Percentiles rank a stretch among this genome's conserved stretches.
Evolutionary conservation across 1,140 invertebrate genomes (phyloP).

Genomic region (Leptonema lineaticorne): DNA sequence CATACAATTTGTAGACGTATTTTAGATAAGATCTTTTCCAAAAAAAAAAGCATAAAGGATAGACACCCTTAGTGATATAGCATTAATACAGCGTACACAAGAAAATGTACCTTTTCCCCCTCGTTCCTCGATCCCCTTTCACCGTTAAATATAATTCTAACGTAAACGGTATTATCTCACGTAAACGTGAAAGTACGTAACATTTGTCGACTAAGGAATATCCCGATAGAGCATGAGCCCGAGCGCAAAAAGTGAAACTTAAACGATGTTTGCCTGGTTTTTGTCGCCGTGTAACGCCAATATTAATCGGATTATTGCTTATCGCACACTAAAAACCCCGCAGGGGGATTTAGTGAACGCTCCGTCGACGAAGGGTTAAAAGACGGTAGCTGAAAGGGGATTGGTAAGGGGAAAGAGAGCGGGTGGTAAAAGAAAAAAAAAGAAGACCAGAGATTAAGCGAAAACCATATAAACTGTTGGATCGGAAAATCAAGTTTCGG

Average conservation of each 20-base stretch:
- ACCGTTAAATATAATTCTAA: neutral
- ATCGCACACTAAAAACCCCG: neutral
- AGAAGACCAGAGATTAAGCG: neutral
- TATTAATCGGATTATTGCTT: constrained; percentile 20
- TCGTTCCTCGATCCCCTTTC: too few species aligned
- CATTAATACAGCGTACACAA: too few species aligned
- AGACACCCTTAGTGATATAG: too few species aligned
- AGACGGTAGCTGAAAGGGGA: too few species aligned
- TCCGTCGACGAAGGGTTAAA: neutral
- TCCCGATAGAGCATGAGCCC: neutral
- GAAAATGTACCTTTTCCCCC: too few species aligned
- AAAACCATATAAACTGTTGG: constrained; percentile 1
- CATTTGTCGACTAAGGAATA: neutral
- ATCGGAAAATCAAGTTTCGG: constrained; percentile 20
- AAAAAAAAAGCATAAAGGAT: too few species aligned
- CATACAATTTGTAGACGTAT: too few species aligned
- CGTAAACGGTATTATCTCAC: neutral
- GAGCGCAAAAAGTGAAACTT: neutral
- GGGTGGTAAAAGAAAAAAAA: too few species aligned
- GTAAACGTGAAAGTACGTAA: neutral
- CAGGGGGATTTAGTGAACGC: too few species aligned
- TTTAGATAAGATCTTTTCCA: too few species aligned
- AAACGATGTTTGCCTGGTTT: constrained; percentile 1
- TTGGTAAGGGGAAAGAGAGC: too few species aligned
- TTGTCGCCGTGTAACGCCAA: neutral